phyloP scores from a whole-genome alignment of 2,113 vertebrate species.

The Cyanistes caeruleus region DNA sequence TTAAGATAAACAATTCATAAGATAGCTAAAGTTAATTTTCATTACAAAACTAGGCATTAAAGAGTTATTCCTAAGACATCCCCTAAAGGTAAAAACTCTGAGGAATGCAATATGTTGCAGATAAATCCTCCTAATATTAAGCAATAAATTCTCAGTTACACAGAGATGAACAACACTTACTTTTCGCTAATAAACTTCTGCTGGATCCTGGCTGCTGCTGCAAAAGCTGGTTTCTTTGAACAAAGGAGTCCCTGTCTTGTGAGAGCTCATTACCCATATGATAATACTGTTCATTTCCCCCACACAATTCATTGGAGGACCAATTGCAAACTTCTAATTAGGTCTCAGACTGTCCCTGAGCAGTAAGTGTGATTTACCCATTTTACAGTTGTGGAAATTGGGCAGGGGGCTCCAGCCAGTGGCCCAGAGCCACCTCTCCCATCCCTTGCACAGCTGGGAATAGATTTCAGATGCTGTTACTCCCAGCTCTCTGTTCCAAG shows the following conservation, averaged over 20 bases:
- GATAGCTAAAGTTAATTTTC: slow-evolving; percentile 65
- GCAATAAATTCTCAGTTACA: slow-evolving; percentile 6
- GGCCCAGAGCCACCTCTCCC: neutral
- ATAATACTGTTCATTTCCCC: slow-evolving; percentile 36
- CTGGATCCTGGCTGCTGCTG: slow-evolving; percentile 1
- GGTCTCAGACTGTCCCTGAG: neutral
- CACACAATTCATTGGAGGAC: neutral
- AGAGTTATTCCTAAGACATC: slow-evolving; percentile 28
- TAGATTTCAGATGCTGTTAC: neutral
- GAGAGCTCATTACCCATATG: slow-evolving; percentile 61
- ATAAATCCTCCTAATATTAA: slow-evolving; percentile 57
- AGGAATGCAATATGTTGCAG: slow-evolving; percentile 27
- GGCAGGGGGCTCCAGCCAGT: neutral
- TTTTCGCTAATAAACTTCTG: slow-evolving; percentile 42
- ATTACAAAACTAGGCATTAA: slow-evolving; percentile 59
- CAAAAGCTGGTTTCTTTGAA: neutral
- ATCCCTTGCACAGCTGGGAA: neutral
- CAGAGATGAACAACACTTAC: neutral
- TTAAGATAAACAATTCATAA: slow-evolving; percentile 69
- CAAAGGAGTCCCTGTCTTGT: slow-evolving; percentile 25
- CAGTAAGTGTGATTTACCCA: neutral
- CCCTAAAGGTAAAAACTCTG: neutral
- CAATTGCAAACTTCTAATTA: slow-evolving; percentile 45
- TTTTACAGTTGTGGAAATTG: neutral
- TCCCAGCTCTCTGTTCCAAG: neutral